These are phyloP conservation scores for Aldabrachelys gigantea DNA, from an alignment of 2,113 vertebrate genomes.

Conservation along the genomic window DNA sequence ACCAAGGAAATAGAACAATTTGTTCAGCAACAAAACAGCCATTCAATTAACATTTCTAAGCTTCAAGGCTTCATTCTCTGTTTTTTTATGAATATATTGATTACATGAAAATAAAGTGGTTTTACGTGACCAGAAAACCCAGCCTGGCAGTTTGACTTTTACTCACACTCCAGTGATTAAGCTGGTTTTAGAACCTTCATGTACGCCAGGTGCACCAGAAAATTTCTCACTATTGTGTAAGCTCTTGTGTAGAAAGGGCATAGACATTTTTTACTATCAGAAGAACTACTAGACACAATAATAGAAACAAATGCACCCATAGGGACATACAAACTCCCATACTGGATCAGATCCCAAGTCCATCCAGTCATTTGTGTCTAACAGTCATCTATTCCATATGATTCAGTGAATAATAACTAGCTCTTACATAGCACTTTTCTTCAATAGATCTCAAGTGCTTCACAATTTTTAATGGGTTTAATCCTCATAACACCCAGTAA, in stretches of 20 bases:
- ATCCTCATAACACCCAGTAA: not conserved
- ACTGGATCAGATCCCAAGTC: not conserved
- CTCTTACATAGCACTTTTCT: not conserved
- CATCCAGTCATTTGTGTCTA: not conserved
- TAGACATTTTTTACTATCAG: not conserved
- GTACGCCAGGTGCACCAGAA: not conserved
- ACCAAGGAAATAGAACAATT: not conserved
- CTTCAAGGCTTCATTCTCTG: not conserved
- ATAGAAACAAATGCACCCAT: not conserved
- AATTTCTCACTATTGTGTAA: not conserved
- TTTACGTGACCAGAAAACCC: not conserved
- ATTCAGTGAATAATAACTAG: not conserved
- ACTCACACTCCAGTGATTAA: not conserved
- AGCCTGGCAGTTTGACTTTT: not conserved
- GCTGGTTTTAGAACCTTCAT: not conserved
- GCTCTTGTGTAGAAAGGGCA: not conserved
- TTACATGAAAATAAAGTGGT: not conserved
- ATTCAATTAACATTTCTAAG: not conserved
- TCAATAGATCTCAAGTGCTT: not conserved
- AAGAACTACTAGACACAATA: not conserved
- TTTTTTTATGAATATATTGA: not conserved
- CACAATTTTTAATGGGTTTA: not conserved
- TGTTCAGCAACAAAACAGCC: not conserved
- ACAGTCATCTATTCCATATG: not conserved
- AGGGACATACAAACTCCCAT: not conserved